Evolutionary conservation across 2,888 invertebrate genomes (phyloP), one percentile per base, ranked within the genome.

Genomic region (Pharmacophagus antenor): DNA sequence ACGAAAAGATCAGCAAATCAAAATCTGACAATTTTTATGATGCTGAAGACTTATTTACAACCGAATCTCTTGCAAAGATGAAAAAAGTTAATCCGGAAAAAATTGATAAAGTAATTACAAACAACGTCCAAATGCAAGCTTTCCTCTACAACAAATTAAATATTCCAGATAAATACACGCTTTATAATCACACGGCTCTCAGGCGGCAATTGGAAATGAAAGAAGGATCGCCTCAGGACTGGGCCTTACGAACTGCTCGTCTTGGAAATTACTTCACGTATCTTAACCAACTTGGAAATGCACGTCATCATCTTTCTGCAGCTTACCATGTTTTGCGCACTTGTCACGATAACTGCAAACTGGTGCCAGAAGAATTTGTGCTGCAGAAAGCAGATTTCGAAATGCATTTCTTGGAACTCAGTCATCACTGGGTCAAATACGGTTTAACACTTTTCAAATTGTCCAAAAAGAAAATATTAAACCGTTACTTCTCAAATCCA

Each of bases 231-330:
- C 90, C 92, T 0, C 84, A 92, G 50, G 88, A 89, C 66, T 93
- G 93, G 93, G 91, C 92, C 0, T 71, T 91, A 56, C 82, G 92
- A 60, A 84, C 92, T 18, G 92, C 91, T 0, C 80, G 92, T 37
- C 81, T 93, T 1, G 92, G 92, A 17, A 87, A 89, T 66, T 88
- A 91, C 66, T 92, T 92, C 65, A 87, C 84, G 0, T 85, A 84
- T 61, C 71, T 89, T 1, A 85, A 84, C 61, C 78, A 85, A 62
- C 76, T 82, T 17, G 80, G 76, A 17, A 87, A 91, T 65, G 93
- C 94, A 2, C 82, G 94, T 42, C 94, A 95, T 76, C 94, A 95
- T 75, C 82, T 95, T 61, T 92, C 92, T 67, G 93, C 93, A 42
- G 92, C 94, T 0, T 91, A 91, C 68, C 83, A 89, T 63, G 88